Base-by-base conservation (phyloP, 1,140 invertebrate genomes). In the Heliconius nattereri region DNA sequence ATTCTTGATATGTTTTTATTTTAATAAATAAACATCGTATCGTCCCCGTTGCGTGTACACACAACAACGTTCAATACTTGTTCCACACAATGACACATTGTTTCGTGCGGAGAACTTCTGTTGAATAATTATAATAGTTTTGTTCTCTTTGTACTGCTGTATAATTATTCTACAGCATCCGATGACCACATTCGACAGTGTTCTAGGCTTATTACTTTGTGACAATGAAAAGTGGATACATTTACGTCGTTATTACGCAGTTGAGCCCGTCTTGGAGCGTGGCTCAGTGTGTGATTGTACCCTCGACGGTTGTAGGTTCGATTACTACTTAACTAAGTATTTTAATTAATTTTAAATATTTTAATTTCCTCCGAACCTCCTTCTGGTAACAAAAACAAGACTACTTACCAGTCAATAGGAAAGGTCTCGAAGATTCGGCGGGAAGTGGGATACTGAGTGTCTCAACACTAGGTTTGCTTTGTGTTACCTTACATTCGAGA, bases 11-110 rank as follows among this genome's bases (percentile, higher is more conserved):
- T 52, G 2, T 52, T 20, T 52, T 52, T 60, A 60, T 23, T 23
- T 66, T 26, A 66, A 16, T 29, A 3, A 16, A 1, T 0, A 13
- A 72, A 78, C 32, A 75, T 75, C 54, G 75, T 73, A 35, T 75
- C 71, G 71, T 72, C 54, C 70, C 74, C 81, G 78, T 84, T n/a
- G 26, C 82, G 73, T 80, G 29, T 16, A 19, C 16, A 78, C 1
- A 79, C 79, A 84, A 81, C 20, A 52, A 35, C 20, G 32, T 40
- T 54, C 80, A 83, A 86, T 87, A 89, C 88, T 85, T 79, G 86
- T 87, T 87, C 81, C 26, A 85, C 81, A 91, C 88, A 91, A 91
- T 91, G 85, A 84, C 66, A 81, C 86, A 92, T 91, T 91, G 91
- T 92, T 84, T 91, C 78, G 76, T 79, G 78, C 81, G 80, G 80